phyloP scores from a whole-genome alignment of 2,113 vertebrate species.

The Odontesthes bonariensis region DNA sequence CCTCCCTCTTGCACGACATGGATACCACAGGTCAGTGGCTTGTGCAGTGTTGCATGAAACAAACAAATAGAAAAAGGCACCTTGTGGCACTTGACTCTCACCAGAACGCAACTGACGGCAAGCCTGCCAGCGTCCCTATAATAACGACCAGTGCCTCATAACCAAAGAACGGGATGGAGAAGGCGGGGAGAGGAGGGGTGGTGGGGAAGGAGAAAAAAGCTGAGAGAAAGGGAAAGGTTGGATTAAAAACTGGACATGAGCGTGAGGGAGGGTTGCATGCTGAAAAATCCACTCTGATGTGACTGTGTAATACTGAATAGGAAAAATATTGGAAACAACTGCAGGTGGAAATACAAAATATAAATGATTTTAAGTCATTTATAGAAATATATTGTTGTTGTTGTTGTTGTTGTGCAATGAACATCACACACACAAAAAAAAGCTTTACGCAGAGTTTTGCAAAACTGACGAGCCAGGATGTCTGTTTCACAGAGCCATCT shows the following conservation, averaged over 20 bases:
- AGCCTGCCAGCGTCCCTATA: slow-evolving; percentile 84
- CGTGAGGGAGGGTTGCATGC: background rate
- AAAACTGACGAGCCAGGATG: too few species aligned
- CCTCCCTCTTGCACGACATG: slow-evolving; percentile 87
- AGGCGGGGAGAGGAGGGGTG: background rate
- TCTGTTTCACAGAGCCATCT: too few species aligned
- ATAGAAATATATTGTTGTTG: too few species aligned
- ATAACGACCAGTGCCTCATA: slow-evolving; percentile 86
- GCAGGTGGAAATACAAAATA: background rate
- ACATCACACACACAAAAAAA: background rate
- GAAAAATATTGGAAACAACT: background rate
- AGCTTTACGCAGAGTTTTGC: background rate
- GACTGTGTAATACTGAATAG: background rate
- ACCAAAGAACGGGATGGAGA: slow-evolving; percentile 31
- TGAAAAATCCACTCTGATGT: slow-evolving; percentile 8
- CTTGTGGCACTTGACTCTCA: slow-evolving; percentile 94
- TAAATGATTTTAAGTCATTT: too few species aligned
- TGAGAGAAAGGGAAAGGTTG: slow-evolving; percentile 10
- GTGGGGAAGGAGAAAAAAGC: background rate
- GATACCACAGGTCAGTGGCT: slow-evolving; percentile 96
- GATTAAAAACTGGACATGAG: slow-evolving; percentile 21
- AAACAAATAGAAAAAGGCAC: slow-evolving; percentile 99
- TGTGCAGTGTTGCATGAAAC: slow-evolving; percentile 97
- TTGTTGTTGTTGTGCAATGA: too few species aligned
- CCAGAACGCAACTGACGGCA: slow-evolving; percentile 85